These are phyloP conservation scores for Scophthalmus maximus DNA, from an alignment of 2,113 vertebrate species.

Conservation along the genomic window DNA sequence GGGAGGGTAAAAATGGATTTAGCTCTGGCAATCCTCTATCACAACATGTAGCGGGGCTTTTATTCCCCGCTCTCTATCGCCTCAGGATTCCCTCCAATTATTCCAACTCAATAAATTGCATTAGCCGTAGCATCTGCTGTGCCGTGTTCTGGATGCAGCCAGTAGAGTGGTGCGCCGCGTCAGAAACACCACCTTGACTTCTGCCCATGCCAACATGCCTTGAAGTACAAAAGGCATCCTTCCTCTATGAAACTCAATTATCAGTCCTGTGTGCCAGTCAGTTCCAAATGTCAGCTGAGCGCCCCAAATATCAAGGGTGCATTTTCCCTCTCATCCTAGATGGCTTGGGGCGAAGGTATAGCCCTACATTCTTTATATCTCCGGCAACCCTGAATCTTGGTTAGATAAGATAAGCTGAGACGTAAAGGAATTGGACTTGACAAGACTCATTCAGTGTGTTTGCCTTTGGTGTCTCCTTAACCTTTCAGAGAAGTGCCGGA, in stretches of 20 bases:
- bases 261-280: conserved; percentile 50
- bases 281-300: conserved; percentile 76
- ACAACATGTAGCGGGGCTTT: conserved; percentile 29
- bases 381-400: conserved; percentile 73
- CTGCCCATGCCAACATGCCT: conserved; percentile 49
- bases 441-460: conserved; percentile 76
- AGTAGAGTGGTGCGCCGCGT: conserved; percentile 16
- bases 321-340: conserved; percentile 61
- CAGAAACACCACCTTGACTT: conserved; percentile 52
- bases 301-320: conserved; percentile 74
- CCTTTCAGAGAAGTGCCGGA: conserved; percentile 76
- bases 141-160: conserved; percentile 29
- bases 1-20: conserved; percentile 27
- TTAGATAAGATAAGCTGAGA: conserved; percentile 79
- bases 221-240: conserved; percentile 57
- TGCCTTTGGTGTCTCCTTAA: conserved; percentile 83
- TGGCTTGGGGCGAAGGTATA: conserved; percentile 69
- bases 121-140: conserved; percentile 47
- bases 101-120: conserved; percentile 58
- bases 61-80: conserved; percentile 26
- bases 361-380: conserved; percentile 68
- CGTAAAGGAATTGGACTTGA: conserved; percentile 80
- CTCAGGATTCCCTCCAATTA: conserved; percentile 48
- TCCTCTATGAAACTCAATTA: conserved; percentile 57
- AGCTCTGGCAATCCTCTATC: conserved; percentile 28